These are phyloP conservation scores for Pseudanteris insignis DNA, from an alignment of 2,888 invertebrate species.

Conservation along the genomic window DNA sequence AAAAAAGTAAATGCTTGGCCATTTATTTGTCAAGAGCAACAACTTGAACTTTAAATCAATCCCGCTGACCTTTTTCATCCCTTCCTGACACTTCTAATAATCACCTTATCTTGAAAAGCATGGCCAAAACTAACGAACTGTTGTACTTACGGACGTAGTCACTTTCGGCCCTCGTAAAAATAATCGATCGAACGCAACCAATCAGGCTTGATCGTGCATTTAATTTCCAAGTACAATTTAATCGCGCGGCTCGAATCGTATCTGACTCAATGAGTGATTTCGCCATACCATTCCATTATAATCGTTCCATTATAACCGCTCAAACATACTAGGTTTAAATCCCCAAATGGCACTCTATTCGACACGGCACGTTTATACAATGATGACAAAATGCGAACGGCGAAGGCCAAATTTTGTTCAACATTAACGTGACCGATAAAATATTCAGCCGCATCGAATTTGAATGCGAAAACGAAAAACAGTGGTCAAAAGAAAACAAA, in stretches of 20 bases:
- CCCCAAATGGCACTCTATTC: constrained; percentile 26
- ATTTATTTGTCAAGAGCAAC: neutral
- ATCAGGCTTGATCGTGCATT: constrained; percentile 1
- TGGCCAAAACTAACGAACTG: constrained; percentile 2
- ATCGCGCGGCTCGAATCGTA: constrained; percentile 13
- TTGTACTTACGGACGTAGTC: too few relatives aligned
- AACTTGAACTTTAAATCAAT: neutral
- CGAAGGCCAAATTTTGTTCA: constrained; percentile 16
- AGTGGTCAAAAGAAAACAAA: neutral
- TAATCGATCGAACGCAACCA: constrained; percentile 5
- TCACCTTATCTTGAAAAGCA: neutral
- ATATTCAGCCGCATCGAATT: too few relatives aligned
- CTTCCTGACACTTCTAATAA: constrained; percentile 1
- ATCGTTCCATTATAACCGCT: constrained; percentile 25
- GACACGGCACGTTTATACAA: constrained; percentile 10
- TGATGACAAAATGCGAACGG: constrained; percentile 33
- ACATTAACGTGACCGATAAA: constrained; percentile 12
- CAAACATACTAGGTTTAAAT: constrained; percentile 28
- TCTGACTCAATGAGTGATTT: constrained; percentile 25
- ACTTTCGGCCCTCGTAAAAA: too few relatives aligned
- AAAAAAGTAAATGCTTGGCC: too few relatives aligned
- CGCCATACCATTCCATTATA: constrained; percentile 26
- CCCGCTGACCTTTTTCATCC: neutral
- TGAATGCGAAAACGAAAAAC: neutral
- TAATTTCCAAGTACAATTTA: constrained; percentile 6